Evolutionary conservation across 2,797 vertebrate species (phyloP), one percentile per base, ranked within the genome.

Genomic region (Hemitrygon akajei): DNA sequence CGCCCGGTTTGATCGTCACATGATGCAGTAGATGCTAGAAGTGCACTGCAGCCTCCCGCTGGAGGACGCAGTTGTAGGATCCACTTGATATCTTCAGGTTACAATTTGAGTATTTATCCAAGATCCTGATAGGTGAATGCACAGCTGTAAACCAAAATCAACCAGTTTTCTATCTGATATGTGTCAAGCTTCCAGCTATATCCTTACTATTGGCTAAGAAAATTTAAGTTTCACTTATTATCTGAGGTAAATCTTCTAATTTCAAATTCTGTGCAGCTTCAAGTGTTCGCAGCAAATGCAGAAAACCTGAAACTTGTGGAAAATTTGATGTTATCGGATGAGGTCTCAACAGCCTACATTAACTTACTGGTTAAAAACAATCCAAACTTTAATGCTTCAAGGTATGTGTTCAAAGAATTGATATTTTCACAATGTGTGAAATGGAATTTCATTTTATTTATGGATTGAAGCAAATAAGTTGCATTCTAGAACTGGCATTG

Each of bases 321-420:
- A 47, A 92, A 75, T 2, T 0, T 92, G 4, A 9, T 20, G 22
- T 47, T 92, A 30, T 14, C 34, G 14, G 37, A 14, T 92, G 91
- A 92, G 75, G 91, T 92, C 25, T 1, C 91, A 16, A 75, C 10
- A 25, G 66, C 71, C 91, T 92, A 56, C 12, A 75, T 92, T 92
- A 75, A 47, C 37, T 75, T 92, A 34, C 22, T 92, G 69, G 37
- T 56, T 75, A 37, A 75, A 47, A 25, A n/a, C 66, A 75, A 92
- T 92, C 69, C 91, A 56, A 75, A 92, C 75, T 71, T 92, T 92
- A 92, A 92, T 92, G 40, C 27, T 47, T 25, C 71, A 92, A 92
- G 69, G 91, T 92, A 92, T 75, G 91, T 11, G 25, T 58, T 47
- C 12, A 56, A 37, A 71, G 58, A 87, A 63, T 87, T 66, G 6